Base-by-base conservation (phyloP, 2,797 vertebrate genomes). In the Nyctibius grandis region DNA sequence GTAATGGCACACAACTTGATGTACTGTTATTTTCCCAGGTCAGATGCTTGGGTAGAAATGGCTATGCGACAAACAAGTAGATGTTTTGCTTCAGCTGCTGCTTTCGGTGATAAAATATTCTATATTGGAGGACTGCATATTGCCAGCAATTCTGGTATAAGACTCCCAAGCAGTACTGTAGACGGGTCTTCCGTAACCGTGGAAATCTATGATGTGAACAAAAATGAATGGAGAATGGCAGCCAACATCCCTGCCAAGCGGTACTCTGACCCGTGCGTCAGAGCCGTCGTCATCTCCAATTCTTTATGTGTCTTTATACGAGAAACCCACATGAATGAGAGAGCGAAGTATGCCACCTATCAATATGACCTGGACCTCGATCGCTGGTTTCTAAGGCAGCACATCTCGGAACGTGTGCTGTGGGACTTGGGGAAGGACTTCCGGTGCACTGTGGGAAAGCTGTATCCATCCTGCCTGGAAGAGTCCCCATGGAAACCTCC, bases 401-500 rank as follows among this genome's bases (percentile, higher is more conserved):
- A 99, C 0, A 99, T 99, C 94, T 99, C 99, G 0, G 99, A 99
- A 65, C 99, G 99, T 1, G 99, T 99, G 61, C 98, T 99, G n/a
- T 99, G 99, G 99, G 99, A 99, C 90, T 93, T 99, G 61, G 99
- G 99, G 22, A 99, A 99, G 81, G 99, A 99, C 97, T 99, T 99
- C 95, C 98, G 99, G 83, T 99, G 99, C 86, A 98, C 99, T 8
- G 99, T 99, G 95, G 99, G 99, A 81, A 99, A 99, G 96, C 98
- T 99, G 8, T 99, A 99, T 97, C 99, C 99, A 5, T 99, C 99
- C 74, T 99, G 99, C 96, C 98, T 99, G 84, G 99, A 99, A 95
- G 99, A 99, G 86, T 99, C 99, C 61, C 99, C 99, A 0, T 99
- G 99, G 99, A 99, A 99, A 92, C 99, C 99, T 47, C 99, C 99